phyloP scores from a whole-genome alignment of 37 sponge, comb jelly and placozoan species.

The Dysidea cf. avara region DNA sequence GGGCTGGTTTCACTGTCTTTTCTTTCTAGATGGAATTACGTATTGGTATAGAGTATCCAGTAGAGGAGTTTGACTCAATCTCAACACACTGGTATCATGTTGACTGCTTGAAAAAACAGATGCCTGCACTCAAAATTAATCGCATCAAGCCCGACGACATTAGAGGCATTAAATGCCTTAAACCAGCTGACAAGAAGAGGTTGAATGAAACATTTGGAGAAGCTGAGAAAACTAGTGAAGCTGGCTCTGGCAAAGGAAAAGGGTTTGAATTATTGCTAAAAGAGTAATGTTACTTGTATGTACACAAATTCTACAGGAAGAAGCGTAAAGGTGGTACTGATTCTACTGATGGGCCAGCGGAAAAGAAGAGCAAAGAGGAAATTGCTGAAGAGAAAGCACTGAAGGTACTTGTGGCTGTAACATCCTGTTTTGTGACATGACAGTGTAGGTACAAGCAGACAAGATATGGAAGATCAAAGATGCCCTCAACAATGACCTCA shows the following conservation, averaged over 20 bases:
- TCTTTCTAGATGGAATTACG: too few relatives aligned
- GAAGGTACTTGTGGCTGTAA: slow-evolving; percentile 43
- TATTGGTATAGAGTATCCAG: too few relatives aligned
- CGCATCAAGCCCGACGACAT: slow-evolving; percentile 55
- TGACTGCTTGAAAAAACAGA: slow-evolving; percentile 69
- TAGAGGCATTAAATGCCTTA: slow-evolving; percentile 62
- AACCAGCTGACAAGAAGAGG: slow-evolving; percentile 63
- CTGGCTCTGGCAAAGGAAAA: too few relatives aligned
- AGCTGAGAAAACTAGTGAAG: too few relatives aligned
- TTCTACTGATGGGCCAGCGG: slow-evolving; percentile 25
- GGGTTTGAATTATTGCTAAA: too few relatives aligned
- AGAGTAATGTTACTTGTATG: too few relatives aligned
- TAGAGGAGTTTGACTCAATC: not conserved
- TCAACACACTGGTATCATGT: slow-evolving; percentile 81
- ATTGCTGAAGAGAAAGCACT: slow-evolving; percentile 56
- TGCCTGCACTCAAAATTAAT: slow-evolving; percentile 27
- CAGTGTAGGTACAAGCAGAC: slow-evolving; percentile 76
- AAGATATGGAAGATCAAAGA: slow-evolving; percentile 75
- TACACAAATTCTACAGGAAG: too few relatives aligned
- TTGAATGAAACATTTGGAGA: slow-evolving; percentile 32
- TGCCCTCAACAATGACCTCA: slow-evolving; percentile 42
- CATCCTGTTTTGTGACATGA: not conserved
- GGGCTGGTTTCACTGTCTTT: too few relatives aligned
- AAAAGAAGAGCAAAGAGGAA: slow-evolving; percentile 75
- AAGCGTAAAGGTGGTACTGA: slow-evolving; percentile 35